Evolutionary conservation across 30 jellyfish, hydroid and myxozoan species (phyloP), one percentile per base, ranked within the genome.

Genomic region (Nemopilema nomurai): DNA sequence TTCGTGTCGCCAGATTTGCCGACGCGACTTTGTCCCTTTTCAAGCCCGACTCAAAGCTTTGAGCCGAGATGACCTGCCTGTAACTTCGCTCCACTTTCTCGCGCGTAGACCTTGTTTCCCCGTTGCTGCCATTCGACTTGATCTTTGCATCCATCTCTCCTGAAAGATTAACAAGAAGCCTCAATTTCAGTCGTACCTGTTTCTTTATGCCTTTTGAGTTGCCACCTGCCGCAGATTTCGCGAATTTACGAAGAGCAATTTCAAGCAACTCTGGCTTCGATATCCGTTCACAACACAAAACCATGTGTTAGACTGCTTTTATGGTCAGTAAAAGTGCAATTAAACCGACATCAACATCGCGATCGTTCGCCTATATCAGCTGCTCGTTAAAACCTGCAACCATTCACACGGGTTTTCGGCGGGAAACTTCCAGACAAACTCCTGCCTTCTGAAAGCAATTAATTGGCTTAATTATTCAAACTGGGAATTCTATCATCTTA

Each of bases 11-110:
- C 22, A 1, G 24, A 16, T 51, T 77, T 77, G 76, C 22, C 7
- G 87, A 73, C 53, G 70, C 28, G 1, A 18, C 4, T 73, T 73
- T 73, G 25, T 73, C 83, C 33, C 83, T 1, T 20, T 19, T 73
- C 70, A 73, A 51, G 33, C 25, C 70, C 1, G 70, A 20, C 0
- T 73, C 83, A n/a, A 16, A 27, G 21, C 51, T 33, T 8, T 1
- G 21, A 8, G 80, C n/a, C 17, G 80, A 30, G 30, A 1, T 69
- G 23, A 30, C 13, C 57, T 3, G 13, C 13, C 57, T 41, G 57
- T 3, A 3, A 13, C 57, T 41, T 41, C 13, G 57, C 13, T 41
- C 57, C 57, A 13, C 13, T 41, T 41, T 41, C 57, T 13, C 57
- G 57, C 13, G 57, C 57, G 57, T 13, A 3, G 57, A 3, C 13